phyloP scores from a whole-genome alignment of 2,797 vertebrate species.

The Menidia menidia region DNA sequence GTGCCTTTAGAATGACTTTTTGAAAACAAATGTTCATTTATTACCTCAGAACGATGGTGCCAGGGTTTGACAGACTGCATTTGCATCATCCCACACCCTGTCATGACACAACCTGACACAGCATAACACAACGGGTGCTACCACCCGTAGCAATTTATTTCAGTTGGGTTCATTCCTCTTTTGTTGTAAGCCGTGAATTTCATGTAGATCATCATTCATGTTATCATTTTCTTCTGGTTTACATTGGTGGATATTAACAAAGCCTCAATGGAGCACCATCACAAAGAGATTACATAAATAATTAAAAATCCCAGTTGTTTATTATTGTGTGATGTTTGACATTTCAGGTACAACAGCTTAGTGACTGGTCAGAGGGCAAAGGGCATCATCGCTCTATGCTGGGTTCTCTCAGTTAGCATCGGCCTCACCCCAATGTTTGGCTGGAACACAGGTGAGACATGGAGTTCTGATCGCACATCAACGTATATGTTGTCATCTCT shows the following conservation, averaged over 20 bases:
- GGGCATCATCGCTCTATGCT: constrained; percentile 92
- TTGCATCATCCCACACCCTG: no score
- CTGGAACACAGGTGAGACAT: constrained; percentile 85
- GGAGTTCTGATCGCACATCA: neutral
- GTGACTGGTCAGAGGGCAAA: constrained; percentile 92
- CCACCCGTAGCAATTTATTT: no score
- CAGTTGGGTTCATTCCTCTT: no score
- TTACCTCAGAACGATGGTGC: no score
- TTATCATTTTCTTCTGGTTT: constrained; percentile 17
- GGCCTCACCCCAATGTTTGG: constrained; percentile 96
- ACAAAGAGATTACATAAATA: constrained; percentile 36
- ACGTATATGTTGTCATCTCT: neutral
- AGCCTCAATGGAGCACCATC: constrained; percentile 3
- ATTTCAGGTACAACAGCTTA: constrained; percentile 91
- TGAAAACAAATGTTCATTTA: no score
- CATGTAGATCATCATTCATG: neutral
- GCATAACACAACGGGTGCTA: no score
- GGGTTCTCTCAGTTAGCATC: constrained; percentile 92
- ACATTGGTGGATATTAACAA: constrained; percentile 36
- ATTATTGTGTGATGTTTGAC: constrained; percentile 26
- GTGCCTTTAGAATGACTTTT: no score
- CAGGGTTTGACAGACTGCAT: no score
- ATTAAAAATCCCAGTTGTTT: neutral
- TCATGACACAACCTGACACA: no score
- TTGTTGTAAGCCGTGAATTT: no score